phyloP scores from a whole-genome alignment of 2,888 invertebrate species.

The Agrotis segetum region DNA sequence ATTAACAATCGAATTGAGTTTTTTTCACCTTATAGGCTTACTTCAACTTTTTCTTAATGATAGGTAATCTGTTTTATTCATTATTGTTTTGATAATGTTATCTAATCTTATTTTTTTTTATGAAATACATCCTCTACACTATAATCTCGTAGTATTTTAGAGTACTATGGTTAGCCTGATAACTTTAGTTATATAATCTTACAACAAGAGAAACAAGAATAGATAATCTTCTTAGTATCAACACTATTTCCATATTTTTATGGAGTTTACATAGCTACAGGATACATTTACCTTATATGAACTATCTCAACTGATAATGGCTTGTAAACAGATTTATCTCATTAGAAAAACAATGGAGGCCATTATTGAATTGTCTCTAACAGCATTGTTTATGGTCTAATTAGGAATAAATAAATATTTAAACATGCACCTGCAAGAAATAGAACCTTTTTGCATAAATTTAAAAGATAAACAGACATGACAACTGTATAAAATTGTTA shows the following conservation, averaged over 20 bases:
- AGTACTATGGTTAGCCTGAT: not conserved
- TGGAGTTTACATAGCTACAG: not conserved
- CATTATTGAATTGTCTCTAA: not conserved
- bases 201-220: not conserved
- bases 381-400: slow-evolving; percentile 20
- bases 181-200: not conserved
- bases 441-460: not conserved
- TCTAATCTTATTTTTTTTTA: not conserved
- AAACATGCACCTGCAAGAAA: not conserved
- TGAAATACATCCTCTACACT: not conserved
- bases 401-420: slow-evolving; percentile 25
- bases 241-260: not conserved
- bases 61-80: slow-evolving; percentile 13
- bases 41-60: not conserved
- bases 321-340: not conserved
- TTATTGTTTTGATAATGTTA: slow-evolving; percentile 23
- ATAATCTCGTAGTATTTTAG: slow-evolving; percentile 2
- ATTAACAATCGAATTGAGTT: not conserved
- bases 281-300: not conserved
- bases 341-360: not conserved
- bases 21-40: not conserved
- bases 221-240: not conserved
- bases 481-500: slow-evolving; percentile 5
- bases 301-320: not conserved
- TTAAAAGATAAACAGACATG: slow-evolving; percentile 6